Evolutionary conservation across 2,888 invertebrate genomes (phyloP), one percentile per base, ranked within the genome.

Genomic region (Hyppa rectilinea): DNA sequence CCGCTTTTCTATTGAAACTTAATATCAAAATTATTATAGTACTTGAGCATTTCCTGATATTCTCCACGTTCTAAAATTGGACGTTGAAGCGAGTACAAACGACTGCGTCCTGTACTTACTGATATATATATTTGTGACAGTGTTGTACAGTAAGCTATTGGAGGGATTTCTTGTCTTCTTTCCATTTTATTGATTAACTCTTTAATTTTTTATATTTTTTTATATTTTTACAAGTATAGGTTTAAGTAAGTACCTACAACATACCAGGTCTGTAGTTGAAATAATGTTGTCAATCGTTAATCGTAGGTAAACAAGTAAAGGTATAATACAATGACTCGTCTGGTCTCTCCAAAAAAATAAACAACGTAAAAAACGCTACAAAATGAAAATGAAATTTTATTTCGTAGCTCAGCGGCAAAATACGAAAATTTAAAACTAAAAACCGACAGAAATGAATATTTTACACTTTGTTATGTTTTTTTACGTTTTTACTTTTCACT

Each of bases 1-100:
- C 75, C 75, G 80, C 80, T 78, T 82, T 77, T 82, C 78, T 71
- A 79, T 82, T 83, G 85, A 82, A 85, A 87, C 82, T 78, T 82
- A 78, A 78, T 75, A 73, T 72, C 69, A 76, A 81, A 83, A 86
- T 81, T 83, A 84, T 84, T 79, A 67, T 65, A 70, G 65, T 63
- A 75, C 63, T 77, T 74, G 67, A 69, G 52, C 68, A 71, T 72
- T 71, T 75, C 34, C 50, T 70, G 55, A 68, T 70, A 74, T 69
- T 78, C 61, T 60, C 60, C 53, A 72, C 78, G 70, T 59, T 78
- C 56, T 78, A 34, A 72, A 78, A 78, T 81, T 80, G 79, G 29
- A 67, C 61, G 36, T 66, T 68, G 68, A 60, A 81, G 52, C 61
- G 72, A 66, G 52, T 67, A 71, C 59, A 73, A 71, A 69, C 64